Evolutionary conservation across 2,113 vertebrate genomes (phyloP), one percentile per base, ranked within the genome.

Genomic region (Dasyornis broadbenti): DNA sequence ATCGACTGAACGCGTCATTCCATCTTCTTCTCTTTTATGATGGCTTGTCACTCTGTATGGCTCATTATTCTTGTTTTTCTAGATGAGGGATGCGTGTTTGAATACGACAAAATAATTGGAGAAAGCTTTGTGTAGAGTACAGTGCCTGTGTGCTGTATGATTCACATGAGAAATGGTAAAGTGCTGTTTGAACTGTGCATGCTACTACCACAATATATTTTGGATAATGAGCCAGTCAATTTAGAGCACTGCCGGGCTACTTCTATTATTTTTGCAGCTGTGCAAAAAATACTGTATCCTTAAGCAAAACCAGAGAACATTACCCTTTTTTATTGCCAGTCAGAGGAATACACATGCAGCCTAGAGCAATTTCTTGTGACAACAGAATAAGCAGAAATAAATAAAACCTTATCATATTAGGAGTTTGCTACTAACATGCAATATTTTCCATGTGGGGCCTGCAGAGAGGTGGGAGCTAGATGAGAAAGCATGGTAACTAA

Each of bases 71-170:
- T 83, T 76, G 54, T 70, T 85, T 92, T 73, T 60, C 70, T 78
- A 47, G 40, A 59, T 85, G 63, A 94, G 60, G 52, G 22, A 9
- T 66, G 37, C 45, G 31, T 53, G 72, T 70, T 89, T 85, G 83
- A 96, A 83, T 73, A 76, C 61, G 45, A 81, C 85, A 84, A 82
- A 92, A 94, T 94, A 97, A 96, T 91, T 95, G 84, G 65, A 89
- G 37, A 64, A 57, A 54, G 53, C 45, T 94, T 81, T 7, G 2
- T 14, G 35, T 52, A 82, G 20, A 77, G 47, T 30, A 85, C 56
- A 83, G 82, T 31, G 40, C 11, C 4, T 88, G n/a, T 16, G 47
- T 75, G 53, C 66, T 39, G 21, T 28, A 64, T 45, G 93, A 82
- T 60, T 88, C 45, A 2, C 27, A 66, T 52, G 71, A 72, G 53